Percentiles rank a stretch among this genome's conserved stretches.
Evolutionary conservation across 2,113 vertebrate species (phyloP).

Genomic region (Nothobranchius furzeri): DNA sequence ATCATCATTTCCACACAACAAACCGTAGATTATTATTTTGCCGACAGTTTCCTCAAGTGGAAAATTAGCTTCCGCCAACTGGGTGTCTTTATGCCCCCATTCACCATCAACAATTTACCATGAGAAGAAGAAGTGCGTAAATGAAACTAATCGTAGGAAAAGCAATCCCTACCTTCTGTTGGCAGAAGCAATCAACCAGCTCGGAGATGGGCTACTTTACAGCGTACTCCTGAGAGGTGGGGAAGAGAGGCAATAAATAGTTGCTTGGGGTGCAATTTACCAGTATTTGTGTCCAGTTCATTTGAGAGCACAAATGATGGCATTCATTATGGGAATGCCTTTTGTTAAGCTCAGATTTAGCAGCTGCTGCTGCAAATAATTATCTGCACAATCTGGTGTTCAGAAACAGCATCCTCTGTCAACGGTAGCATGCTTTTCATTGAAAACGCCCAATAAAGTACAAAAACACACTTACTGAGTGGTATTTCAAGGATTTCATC

Average conservation of each 20-base stretch:
- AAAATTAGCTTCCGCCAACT: conserved; percentile 73
- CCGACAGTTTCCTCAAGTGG: conserved; percentile 74
- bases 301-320: conserved; percentile 54
- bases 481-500: background rate
- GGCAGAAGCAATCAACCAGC: conserved; percentile 59
- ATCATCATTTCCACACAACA: conserved; percentile 76
- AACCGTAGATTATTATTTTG: conserved; percentile 80
- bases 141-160: conserved; percentile 70
- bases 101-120: conserved; percentile 59
- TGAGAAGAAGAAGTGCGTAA: conserved; percentile 57
- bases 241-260: conserved; percentile 44
- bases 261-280: conserved; percentile 48
- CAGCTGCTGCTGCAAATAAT: conserved; percentile 52
- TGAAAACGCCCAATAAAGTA: too few species aligned
- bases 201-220: conserved; percentile 28
- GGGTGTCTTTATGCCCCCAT: conserved; percentile 47
- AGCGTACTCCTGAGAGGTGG: conserved; percentile 33
- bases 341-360: conserved; percentile 51
- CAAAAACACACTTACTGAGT: background rate
- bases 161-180: conserved; percentile 60
- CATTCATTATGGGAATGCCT: conserved; percentile 51
- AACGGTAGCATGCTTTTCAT: conserved; percentile 7
- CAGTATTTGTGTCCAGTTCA: conserved; percentile 44
- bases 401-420: conserved; percentile 21
- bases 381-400: conserved; percentile 40